phyloP scores from a whole-genome alignment of 2,888 invertebrate genomes.

The Drosophila flavopinicola region DNA sequence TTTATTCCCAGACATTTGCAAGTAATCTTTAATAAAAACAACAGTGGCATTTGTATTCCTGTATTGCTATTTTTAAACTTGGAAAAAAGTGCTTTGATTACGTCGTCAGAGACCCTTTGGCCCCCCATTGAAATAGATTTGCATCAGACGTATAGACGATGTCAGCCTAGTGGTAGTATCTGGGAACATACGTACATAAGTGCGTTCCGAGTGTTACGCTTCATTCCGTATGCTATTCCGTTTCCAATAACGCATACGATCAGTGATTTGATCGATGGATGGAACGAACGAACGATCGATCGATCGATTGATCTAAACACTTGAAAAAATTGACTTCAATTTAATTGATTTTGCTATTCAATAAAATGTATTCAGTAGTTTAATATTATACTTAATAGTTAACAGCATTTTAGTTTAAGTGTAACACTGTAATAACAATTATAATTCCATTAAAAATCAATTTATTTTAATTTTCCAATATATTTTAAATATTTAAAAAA shows the following conservation, averaged over 20 bases:
- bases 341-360: no score
- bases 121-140: conserved; percentile 29
- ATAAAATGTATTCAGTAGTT: no score
- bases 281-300: conserved; percentile 2
- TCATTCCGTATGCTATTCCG: conserved; percentile 43
- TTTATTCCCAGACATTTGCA: neutral
- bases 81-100: conserved; percentile 23
- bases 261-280: conserved; percentile 2
- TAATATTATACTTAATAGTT: no score
- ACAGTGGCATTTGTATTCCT: neutral
- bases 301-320: conserved; percentile 7
- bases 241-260: conserved; percentile 31
- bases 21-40: neutral
- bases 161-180: conserved; percentile 4
- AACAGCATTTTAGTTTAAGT: no score
- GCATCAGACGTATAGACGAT: conserved; percentile 13
- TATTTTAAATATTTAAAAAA: no score
- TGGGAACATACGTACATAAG: conserved; percentile 6
- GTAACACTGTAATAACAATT: no score
- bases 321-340: no score
- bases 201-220: conserved; percentile 6
- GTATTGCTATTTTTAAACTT: conserved; percentile 8
- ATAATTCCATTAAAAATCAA: no score
- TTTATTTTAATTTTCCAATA: no score
- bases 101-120: conserved; percentile 25